Evolutionary conservation across 2,888 invertebrate species (phyloP).

Genomic region (Agonum fuliginosum): DNA sequence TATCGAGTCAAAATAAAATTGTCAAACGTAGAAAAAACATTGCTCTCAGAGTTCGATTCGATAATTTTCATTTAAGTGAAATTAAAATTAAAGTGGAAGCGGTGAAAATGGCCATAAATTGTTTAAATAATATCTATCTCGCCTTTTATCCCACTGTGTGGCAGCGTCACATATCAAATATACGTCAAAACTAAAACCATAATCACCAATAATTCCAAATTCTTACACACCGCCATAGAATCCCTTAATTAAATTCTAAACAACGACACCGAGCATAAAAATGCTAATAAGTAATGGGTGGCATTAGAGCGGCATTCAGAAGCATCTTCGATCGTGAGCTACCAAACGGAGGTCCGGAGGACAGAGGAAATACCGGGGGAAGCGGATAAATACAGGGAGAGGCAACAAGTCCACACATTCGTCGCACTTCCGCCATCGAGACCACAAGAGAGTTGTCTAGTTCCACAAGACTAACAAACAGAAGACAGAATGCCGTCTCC

Average conservation of each 20-base stretch:
- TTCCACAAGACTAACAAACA: constrained; percentile 27
- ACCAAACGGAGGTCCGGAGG: not conserved
- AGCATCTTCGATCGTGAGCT: constrained; percentile 46
- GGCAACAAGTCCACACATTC: constrained; percentile 42
- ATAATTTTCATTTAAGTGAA: no score
- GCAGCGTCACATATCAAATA: no score
- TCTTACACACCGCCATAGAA: not conserved
- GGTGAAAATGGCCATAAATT: no score
- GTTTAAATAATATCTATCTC: no score
- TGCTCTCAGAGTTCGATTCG: no score
- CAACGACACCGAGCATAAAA: not conserved
- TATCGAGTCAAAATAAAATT: no score
- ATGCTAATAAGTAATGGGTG: not conserved
- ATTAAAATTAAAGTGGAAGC: no score
- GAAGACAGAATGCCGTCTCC: constrained; percentile 75
- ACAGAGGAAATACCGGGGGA: constrained; percentile 11
- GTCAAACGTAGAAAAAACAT: no score
- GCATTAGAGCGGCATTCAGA: constrained; percentile 13
- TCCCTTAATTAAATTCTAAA: not conserved
- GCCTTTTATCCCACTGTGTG: no score
- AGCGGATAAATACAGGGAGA: constrained; percentile 17
- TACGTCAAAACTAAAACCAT: no score
- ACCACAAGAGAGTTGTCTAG: not conserved
- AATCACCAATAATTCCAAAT: no score
- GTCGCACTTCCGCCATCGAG: not conserved